Base-by-base conservation (phyloP, 2,888 invertebrate species). In the Hyposoter didymator region DNA sequence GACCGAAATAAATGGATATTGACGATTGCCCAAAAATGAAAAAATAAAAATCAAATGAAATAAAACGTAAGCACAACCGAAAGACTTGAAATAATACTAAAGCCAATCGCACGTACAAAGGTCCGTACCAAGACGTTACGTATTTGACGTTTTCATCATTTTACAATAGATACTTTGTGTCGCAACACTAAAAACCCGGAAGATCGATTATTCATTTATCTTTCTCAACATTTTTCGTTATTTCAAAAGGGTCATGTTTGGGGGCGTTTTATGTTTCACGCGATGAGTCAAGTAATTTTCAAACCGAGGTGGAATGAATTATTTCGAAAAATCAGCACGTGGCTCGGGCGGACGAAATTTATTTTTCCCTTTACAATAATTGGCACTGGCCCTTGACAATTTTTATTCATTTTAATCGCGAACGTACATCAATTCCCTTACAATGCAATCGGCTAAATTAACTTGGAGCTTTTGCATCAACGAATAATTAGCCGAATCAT, bases 1-100 rank as follows among this genome's bases (percentile, higher is more conserved):
- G 81, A 49, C 72, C 78, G 64, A 69, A 69, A 82, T 55, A 49
- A 19, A 72, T 39, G n/a, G 28, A 66, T 84, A 82, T 70, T 55
- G 74, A 66, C 52, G 78, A 69, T 78, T 69, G 47, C 17, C 49
- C 81, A 47, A 14, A 55, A 17, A 73, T 14, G n/a, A 47, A 5
- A 10, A 52, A 19, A 43, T 19, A 5, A 10, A 52, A 19, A 43
- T 35, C 22, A 47, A 52, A 39, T 73, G 22, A 52, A 67, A 59
- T 62, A 73, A 69, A 69, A 45, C 55, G 55, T 69, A 45, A 76
- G 66, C 32, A 69, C 19, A 75, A 75, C 47, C 78, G 74, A 78
- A 75, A 52, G 17, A 45, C 66, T 80, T 72, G 17, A 78, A 52
- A 32, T 39, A 52, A 32, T 39, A 62, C 52, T 22, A 52, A 82